A percentile compares a stretch with the other conserved stretches of the same genome.
Evolutionary conservation across 2,888 invertebrate genomes (phyloP).

Genomic region (Hoplodrina blanda): DNA sequence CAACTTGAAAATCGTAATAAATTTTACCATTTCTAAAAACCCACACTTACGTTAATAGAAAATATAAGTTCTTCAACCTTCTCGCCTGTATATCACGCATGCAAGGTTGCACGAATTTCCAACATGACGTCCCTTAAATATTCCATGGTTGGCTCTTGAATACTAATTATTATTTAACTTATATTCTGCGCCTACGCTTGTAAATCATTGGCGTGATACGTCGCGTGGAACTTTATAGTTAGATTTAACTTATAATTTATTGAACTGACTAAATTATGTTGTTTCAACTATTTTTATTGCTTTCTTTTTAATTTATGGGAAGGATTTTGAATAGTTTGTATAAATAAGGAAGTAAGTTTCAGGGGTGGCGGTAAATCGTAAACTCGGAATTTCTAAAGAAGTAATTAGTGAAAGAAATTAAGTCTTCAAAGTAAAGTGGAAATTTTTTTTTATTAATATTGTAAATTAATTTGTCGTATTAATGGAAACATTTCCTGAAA

Average conservation of each 20-base stretch:
- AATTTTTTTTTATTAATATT: too few relatives aligned
- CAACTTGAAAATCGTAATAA: too few relatives aligned
- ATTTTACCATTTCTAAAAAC: too few relatives aligned
- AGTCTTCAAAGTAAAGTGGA: neutral
- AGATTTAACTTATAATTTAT: constrained; percentile 57
- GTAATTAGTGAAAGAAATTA: neutral
- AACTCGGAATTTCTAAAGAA: neutral
- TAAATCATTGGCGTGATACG: constrained; percentile 58
- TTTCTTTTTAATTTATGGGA: constrained; percentile 34
- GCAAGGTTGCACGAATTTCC: constrained; percentile 70
- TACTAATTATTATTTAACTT: constrained; percentile 76
- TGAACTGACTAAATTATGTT: constrained; percentile 56
- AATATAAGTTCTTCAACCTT: neutral
- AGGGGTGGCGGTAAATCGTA: neutral
- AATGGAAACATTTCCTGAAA: too few relatives aligned
- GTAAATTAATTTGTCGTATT: too few relatives aligned
- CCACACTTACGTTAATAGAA: too few relatives aligned
- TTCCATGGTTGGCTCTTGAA: constrained; percentile 73
- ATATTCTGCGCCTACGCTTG: constrained; percentile 39
- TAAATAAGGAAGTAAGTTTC: constrained; percentile 25
- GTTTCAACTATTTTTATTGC: constrained; percentile 59
- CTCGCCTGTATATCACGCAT: constrained; percentile 54
- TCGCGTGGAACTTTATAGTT: constrained; percentile 55
- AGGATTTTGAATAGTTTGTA: constrained; percentile 24
- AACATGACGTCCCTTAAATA: constrained; percentile 72